These are phyloP conservation scores for Crotalus horridus DNA, from an alignment of 2,113 vertebrate species.

Conservation along the genomic window DNA sequence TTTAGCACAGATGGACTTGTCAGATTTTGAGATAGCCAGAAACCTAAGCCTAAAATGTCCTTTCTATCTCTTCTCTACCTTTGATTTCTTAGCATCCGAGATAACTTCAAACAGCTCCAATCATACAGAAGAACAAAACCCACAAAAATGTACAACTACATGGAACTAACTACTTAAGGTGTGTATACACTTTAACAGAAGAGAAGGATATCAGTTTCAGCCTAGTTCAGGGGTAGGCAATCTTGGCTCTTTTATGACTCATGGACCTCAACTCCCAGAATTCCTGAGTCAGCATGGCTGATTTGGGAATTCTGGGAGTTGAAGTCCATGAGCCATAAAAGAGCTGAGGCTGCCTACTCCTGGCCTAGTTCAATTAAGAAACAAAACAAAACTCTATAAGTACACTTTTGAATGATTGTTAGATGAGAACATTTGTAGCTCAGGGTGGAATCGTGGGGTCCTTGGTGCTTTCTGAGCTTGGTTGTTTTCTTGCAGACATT, in stretches of 20 bases:
- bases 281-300: too few relatives aligned
- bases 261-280: too few relatives aligned
- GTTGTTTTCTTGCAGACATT: not conserved
- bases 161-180: not conserved
- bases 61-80: not conserved
- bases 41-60: not conserved
- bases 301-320: too few relatives aligned
- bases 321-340: too few relatives aligned
- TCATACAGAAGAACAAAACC: not conserved
- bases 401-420: not conserved
- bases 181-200: not conserved
- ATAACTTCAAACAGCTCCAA: not conserved
- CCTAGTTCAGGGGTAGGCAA: too few relatives aligned
- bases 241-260: too few relatives aligned
- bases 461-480: not conserved
- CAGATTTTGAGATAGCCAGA: not conserved
- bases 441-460: not conserved
- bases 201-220: not conserved
- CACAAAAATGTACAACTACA: not conserved
- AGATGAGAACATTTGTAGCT: not conserved
- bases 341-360: too few relatives aligned
- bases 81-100: not conserved
- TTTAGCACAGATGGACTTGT: not conserved
- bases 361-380: not conserved
- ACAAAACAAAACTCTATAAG: not conserved